These are phyloP conservation scores for Beris morrisii DNA, from an alignment of 2,888 invertebrate genomes.

Conservation along the genomic window DNA sequence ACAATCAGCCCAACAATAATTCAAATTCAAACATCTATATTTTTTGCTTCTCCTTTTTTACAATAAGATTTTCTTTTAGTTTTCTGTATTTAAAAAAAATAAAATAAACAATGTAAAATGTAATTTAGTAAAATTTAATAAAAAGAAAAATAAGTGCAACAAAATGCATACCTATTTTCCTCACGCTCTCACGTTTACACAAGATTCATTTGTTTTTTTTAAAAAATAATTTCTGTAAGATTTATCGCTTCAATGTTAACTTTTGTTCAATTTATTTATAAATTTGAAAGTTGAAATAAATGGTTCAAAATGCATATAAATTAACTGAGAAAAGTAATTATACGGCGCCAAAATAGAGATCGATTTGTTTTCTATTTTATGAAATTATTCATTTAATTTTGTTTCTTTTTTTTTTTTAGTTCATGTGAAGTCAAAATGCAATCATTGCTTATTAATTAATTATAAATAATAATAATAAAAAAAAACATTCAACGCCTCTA, in stretches of 20 bases:
- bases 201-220: constrained; percentile 12
- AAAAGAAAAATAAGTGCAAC: constrained; percentile 10
- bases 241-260: constrained; percentile 2
- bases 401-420: constrained; percentile 18
- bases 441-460: constrained; percentile 31
- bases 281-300: constrained; percentile 14
- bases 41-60: constrained; percentile 10
- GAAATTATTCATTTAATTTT: constrained; percentile 8
- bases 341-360: constrained; percentile 19
- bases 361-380: background rate
- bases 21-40: background rate
- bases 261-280: constrained; percentile 18
- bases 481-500: constrained; percentile 41
- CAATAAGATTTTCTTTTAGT: constrained; percentile 21
- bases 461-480: constrained; percentile 20
- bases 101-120: constrained; percentile 26
- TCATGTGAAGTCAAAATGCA: constrained; percentile 31
- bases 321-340: constrained; percentile 10
- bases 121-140: constrained; percentile 18
- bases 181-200: constrained; percentile 5
- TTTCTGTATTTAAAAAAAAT: constrained; percentile 14
- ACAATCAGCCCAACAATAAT: too few relatives aligned
- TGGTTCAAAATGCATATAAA: constrained; percentile 5
- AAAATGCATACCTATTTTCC: constrained; percentile 18
- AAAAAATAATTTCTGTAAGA: background rate